Evolutionary conservation across 2,797 vertebrate genomes (phyloP).

Genomic region (Gephyroberyx darwinii): DNA sequence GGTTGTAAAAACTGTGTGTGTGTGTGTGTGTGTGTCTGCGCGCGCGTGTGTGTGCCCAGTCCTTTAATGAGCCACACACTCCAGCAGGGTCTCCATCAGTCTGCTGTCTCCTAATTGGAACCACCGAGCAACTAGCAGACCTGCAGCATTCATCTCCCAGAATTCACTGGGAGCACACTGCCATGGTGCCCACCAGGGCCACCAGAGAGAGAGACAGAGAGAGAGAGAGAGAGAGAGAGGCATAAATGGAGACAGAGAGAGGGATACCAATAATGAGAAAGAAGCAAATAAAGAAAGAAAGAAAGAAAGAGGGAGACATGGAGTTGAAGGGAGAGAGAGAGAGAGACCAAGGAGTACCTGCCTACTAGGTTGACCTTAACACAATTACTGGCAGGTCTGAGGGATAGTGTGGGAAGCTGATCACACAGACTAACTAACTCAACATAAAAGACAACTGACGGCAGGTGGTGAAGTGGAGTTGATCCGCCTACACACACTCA

Average conservation of each 20-base stretch:
- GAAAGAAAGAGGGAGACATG: background rate
- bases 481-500: slow-evolving; percentile 12
- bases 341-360: slow-evolving; percentile 10
- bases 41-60: background rate
- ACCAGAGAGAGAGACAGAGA: background rate
- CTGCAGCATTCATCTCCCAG: slow-evolving; percentile 67
- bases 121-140: slow-evolving; percentile 57
- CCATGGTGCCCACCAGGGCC: slow-evolving; percentile 13
- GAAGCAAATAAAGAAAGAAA: background rate
- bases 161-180: slow-evolving; percentile 43
- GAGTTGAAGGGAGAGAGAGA: background rate
- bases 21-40: slow-evolving; percentile 12
- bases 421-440: slow-evolving; percentile 50
- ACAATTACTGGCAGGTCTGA: slow-evolving; percentile 52
- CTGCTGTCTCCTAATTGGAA: slow-evolving; percentile 75
- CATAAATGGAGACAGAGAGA: slow-evolving; percentile 17
- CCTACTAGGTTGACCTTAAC: slow-evolving; percentile 65
- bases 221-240: background rate
- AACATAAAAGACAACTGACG: slow-evolving; percentile 26
- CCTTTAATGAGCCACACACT: slow-evolving; percentile 65
- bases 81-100: slow-evolving; percentile 65
- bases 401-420: slow-evolving; percentile 35
- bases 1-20: slow-evolving; percentile 15
- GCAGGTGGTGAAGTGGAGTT: slow-evolving; percentile 41
- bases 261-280: slow-evolving; percentile 1